Percentiles rank a stretch among this genome's conserved stretches.
Conservation (phyloP, 1,140 invertebrate species). For the Elysia chlorotica region DNA sequence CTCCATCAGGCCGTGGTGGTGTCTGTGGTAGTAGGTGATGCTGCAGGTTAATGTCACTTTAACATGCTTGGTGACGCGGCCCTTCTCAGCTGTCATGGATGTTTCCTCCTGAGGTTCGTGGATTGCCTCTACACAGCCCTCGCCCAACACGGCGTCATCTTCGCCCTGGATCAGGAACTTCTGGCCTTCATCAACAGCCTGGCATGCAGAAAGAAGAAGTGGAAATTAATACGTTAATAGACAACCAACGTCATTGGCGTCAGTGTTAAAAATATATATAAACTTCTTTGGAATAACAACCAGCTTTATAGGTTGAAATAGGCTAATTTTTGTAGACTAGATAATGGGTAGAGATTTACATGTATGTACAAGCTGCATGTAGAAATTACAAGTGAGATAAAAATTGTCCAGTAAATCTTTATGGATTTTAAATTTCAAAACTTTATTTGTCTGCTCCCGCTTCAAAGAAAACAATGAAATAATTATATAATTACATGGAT, state of each 20-base stretch:
- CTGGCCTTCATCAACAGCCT: slow-evolving; percentile 71
- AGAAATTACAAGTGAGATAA: background rate
- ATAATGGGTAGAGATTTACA: too few relatives aligned
- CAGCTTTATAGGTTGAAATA: too few relatives aligned
- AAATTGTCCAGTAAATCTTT: background rate
- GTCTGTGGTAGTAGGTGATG: slow-evolving; percentile 71
- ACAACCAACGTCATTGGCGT: too few relatives aligned
- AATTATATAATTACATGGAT: slow-evolving; percentile 48
- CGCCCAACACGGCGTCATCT: slow-evolving; percentile 65
- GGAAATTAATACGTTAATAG: too few relatives aligned
- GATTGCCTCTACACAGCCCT: slow-evolving; percentile 32
- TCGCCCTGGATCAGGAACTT: slow-evolving; percentile 72
- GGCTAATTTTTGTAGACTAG: too few relatives aligned
- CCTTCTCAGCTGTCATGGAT: slow-evolving; percentile 53
- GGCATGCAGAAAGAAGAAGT: background rate
- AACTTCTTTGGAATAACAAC: too few relatives aligned
- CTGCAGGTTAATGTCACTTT: slow-evolving; percentile 70
- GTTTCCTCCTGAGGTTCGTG: slow-evolving; percentile 49
- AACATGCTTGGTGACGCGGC: slow-evolving; percentile 69
- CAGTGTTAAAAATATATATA: too few relatives aligned
- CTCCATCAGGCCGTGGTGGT: slow-evolving; percentile 61
- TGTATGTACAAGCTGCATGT: too few relatives aligned
- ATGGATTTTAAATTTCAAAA: too few relatives aligned
- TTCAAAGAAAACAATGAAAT: background rate
- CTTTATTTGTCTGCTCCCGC: too few relatives aligned